Evolutionary conservation across 2,797 vertebrate species (phyloP), one percentile per base, ranked within the genome.

Genomic region (Lacerta bilineata): DNA sequence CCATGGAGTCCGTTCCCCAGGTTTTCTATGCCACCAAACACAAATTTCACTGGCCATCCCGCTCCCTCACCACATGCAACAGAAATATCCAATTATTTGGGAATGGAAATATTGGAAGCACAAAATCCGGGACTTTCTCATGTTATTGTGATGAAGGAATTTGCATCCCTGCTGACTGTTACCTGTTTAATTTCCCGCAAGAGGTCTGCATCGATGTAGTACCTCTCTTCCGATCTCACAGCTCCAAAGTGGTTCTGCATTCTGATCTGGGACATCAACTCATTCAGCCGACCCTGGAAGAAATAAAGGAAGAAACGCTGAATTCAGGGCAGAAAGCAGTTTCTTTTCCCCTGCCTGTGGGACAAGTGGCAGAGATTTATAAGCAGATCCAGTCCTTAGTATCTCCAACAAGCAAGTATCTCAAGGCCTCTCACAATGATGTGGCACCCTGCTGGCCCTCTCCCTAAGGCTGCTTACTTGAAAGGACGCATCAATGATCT

Each of bases 241-340:
- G 98, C 97, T 88, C 98, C 99, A 75, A 99, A 99, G 90, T 99
- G 98, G 93, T 99, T 99, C 96, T 99, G 99, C 99, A 99, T 99
- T 84, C 99, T 98, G 94, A 99, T 99, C 89, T 99, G 99, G 80
- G 98, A 99, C 98, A 99, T 99, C 59, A 99, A 96, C 94, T 99
- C 99, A 86, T 99, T 99, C 93, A 99, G 95, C 9, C 98, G 98
- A n/a, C 99, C 99, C 99, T 99, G 94, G 20, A 92, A 94, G 25
- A 50, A 18, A 72, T 8, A 23, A 91, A 94, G 17, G 55, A 64
- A 1, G 74, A 71, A 17, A 36, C 29, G 10, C 8, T 43, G 68
- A 90, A 4, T 76, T 39, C 82, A 18, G 23, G 41, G 66, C 59
- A 76, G 81, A 29, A 77, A 23, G 2, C 72, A 18, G 1, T 5